Conservation (phyloP, 2,888 invertebrate species). For the Elysia crispata region DNA sequence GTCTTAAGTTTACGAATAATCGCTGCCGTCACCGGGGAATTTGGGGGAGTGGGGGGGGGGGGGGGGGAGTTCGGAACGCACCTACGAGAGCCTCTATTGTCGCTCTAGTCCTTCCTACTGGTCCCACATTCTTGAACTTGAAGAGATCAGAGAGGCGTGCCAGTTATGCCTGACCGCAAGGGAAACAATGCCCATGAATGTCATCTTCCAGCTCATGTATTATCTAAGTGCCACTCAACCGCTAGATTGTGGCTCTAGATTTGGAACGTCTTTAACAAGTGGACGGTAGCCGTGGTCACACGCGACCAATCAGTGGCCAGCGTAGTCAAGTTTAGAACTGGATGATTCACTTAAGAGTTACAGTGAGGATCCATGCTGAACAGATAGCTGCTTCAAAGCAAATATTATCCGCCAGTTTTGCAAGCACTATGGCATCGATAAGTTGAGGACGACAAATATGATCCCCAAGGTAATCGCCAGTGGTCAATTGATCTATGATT, state of each 20-base stretch:
- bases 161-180: neutral
- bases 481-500: slow-evolving; percentile 56
- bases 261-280: slow-evolving; percentile 60
- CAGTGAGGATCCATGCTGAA: slow-evolving; percentile 54
- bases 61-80: too few relatives aligned
- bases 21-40: slow-evolving; percentile 52
- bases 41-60: too few relatives aligned
- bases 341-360: slow-evolving; percentile 55
- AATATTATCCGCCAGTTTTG: slow-evolving; percentile 42
- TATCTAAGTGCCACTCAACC: too few relatives aligned
- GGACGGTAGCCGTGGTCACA: slow-evolving; percentile 54
- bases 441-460: slow-evolving; percentile 52
- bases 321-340: slow-evolving; percentile 55
- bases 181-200: neutral
- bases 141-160: neutral
- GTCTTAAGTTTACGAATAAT: slow-evolving; percentile 44
- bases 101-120: slow-evolving; percentile 59
- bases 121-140: slow-evolving; percentile 48
- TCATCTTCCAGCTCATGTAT: slow-evolving; percentile 49
- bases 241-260: slow-evolving; percentile 56
- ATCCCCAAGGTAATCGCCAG: slow-evolving; percentile 55
- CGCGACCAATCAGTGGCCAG: slow-evolving; percentile 54
- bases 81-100: slow-evolving; percentile 37
- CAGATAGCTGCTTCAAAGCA: slow-evolving; percentile 54
- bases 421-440: neutral